These are phyloP conservation scores for Paedocypris micromegethes DNA, from an alignment of 2,797 vertebrate species.

Conservation along the genomic window DNA sequence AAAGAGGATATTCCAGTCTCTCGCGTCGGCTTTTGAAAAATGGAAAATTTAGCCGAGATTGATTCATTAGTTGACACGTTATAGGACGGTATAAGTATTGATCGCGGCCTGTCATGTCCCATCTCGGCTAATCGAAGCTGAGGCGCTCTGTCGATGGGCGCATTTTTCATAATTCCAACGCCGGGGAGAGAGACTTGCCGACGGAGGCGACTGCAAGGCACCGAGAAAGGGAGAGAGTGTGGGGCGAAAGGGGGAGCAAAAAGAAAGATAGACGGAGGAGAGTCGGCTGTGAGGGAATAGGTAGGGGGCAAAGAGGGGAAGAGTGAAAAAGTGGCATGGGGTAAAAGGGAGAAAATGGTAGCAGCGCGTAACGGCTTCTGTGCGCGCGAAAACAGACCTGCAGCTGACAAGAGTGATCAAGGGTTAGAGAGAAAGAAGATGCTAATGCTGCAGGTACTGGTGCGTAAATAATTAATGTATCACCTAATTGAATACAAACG, in stretches of 20 bases:
- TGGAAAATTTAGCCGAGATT: slow-evolving; percentile 99
- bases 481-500: slow-evolving; percentile 73
- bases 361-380: slow-evolving; percentile 26
- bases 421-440: slow-evolving; percentile 50
- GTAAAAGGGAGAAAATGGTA: slow-evolving; percentile 53
- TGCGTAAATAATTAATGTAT: slow-evolving; percentile 76
- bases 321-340: slow-evolving; percentile 71
- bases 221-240: slow-evolving; percentile 67
- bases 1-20: slow-evolving; percentile 99
- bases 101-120: slow-evolving; percentile 98
- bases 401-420: slow-evolving; percentile 51
- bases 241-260: slow-evolving; percentile 54
- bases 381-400: slow-evolving; percentile 50
- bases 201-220: slow-evolving; percentile 82
- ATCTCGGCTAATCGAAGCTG: slow-evolving; percentile 99
- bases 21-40: slow-evolving; percentile 99
- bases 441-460: slow-evolving; percentile 72
- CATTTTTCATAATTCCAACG: slow-evolving; percentile 99
- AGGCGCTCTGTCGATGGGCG: slow-evolving; percentile 97
- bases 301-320: slow-evolving; percentile 73
- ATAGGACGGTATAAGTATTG: slow-evolving; percentile 99
- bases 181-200: slow-evolving; percentile 75
- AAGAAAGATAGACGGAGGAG: slow-evolving; percentile 48
- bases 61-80: slow-evolving; percentile 99
- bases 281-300: slow-evolving; percentile 68